A percentile compares a stretch with the other conserved stretches of the same genome.
phyloP scores from a whole-genome alignment of 2,888 invertebrate genomes.

The Apotomis capreana region DNA sequence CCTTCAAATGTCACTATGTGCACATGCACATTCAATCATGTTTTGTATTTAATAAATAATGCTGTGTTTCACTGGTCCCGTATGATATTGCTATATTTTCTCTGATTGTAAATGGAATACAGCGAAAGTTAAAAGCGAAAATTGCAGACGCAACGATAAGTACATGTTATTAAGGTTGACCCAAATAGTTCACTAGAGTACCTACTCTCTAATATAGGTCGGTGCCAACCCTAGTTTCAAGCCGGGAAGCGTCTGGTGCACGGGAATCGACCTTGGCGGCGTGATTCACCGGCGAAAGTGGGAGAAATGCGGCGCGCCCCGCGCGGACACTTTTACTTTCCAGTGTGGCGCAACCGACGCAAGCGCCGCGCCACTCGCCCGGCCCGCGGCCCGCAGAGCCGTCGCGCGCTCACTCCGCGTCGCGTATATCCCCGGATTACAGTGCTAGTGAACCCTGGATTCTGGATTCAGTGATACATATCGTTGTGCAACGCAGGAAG shows the following conservation, averaged over 20 bases:
- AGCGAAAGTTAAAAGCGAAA: no score
- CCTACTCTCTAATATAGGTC: slow-evolving; percentile 8
- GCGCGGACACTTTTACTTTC: slow-evolving; percentile 83
- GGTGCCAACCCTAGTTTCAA: slow-evolving; percentile 24
- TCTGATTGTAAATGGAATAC: no score
- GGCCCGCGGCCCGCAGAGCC: slow-evolving; percentile 56
- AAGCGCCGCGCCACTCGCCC: slow-evolving; percentile 81
- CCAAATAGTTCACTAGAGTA: neutral
- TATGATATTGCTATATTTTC: no score
- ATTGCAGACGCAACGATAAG: no score
- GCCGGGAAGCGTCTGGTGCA: slow-evolving; percentile 63
- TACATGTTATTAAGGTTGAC: neutral
- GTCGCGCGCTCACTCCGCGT: slow-evolving; percentile 48
- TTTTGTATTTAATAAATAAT: no score
- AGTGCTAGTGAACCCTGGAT: slow-evolving; percentile 59
- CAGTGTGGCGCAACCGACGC: slow-evolving; percentile 80
- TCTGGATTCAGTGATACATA: slow-evolving; percentile 60
- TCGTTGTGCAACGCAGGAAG: slow-evolving; percentile 67
- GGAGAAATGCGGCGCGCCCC: slow-evolving; percentile 81
- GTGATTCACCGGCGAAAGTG: slow-evolving; percentile 82
- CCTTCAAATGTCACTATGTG: no score
- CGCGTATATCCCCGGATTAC: slow-evolving; percentile 78
- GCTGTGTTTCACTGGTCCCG: no score
- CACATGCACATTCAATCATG: no score
- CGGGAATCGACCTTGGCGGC: slow-evolving; percentile 78